Conservation (phyloP, 2,113 vertebrate genomes). For the Cardinalis cardinalis region DNA sequence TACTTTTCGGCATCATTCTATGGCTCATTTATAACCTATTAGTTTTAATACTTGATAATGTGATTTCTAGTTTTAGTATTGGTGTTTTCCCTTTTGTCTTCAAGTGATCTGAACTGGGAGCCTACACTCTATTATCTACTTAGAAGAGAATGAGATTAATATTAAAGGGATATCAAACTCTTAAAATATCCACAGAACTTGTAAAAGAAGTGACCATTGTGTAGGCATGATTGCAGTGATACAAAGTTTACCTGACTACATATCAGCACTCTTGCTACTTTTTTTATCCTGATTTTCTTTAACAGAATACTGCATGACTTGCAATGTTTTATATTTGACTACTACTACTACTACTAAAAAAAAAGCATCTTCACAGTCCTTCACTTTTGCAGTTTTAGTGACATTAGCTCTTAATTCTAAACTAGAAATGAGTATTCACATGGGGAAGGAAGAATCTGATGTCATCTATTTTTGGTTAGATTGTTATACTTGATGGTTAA, state of each 20-base stretch:
- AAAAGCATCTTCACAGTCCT: neutral
- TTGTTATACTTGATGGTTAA: neutral
- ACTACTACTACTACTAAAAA: neutral
- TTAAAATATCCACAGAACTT: neutral
- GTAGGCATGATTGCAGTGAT: neutral
- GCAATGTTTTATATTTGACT: neutral
- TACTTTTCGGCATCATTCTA: neutral
- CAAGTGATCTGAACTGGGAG: neutral
- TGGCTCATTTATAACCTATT: neutral
- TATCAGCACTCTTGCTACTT: neutral
- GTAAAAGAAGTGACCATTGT: neutral
- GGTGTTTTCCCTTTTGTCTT: neutral
- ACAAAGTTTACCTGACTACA: neutral
- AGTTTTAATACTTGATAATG: neutral
- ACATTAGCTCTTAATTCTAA: neutral
- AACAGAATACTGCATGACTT: neutral
- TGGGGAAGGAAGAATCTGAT: neutral
- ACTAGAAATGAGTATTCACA: neutral
- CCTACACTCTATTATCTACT: neutral
- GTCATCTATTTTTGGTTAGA: neutral
- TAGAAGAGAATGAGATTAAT: neutral
- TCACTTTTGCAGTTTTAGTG: neutral
- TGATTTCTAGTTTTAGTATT: neutral
- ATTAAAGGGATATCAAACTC: neutral
- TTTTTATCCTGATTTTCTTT: neutral